Base-by-base conservation (phyloP, 2,888 invertebrate species). In the Spodoptera picta region DNA sequence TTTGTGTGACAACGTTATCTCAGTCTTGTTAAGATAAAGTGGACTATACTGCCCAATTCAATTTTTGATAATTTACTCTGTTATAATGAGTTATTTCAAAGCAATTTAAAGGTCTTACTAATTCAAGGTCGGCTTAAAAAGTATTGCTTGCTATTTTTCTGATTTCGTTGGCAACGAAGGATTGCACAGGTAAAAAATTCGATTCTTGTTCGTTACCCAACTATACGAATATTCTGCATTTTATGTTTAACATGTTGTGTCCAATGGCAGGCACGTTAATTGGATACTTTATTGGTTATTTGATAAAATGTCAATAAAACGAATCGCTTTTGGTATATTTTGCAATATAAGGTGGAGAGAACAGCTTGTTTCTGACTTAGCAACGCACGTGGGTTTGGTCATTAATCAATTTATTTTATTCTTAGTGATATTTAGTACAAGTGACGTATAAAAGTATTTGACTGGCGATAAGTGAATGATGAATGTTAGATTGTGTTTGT, bases 1-100 rank as follows among this genome's bases (percentile, higher is more conserved):
- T 49, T 53, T 56, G 48, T 42, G 67, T 85, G 84, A 82, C 82
- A 78, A 81, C 67, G 76, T 86, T 89, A 87, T 87, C 86, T 72
- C 61, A 63, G 57, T 62, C 23, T 69, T 60, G 61, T 60, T 77
- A 72, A 81, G 87, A 87, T 88, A 87, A 82, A 54, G 64, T 79
- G 79, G 73, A 80, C 81, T 81, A 63, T 74, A 69, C 56, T 23
- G 69, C 67, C 67, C 65, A 73, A 75, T 71, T 60, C 43, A 60
- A 60, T 61, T 73, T 73, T 69, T 59, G 48, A 71, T 75, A 53
- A 73, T 71, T 14, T 74, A 56, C 43, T 61, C 31, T 65, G 56
- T 5, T 63, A 52, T 73, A 61, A 67, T 63, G 42, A 60, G 56
- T 65, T 64, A 65, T 2, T 19, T 19, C 19, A 19, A 19, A 54